These are phyloP conservation scores for Archips xylosteana DNA, from an alignment of 2,888 invertebrate species.

Conservation along the genomic window DNA sequence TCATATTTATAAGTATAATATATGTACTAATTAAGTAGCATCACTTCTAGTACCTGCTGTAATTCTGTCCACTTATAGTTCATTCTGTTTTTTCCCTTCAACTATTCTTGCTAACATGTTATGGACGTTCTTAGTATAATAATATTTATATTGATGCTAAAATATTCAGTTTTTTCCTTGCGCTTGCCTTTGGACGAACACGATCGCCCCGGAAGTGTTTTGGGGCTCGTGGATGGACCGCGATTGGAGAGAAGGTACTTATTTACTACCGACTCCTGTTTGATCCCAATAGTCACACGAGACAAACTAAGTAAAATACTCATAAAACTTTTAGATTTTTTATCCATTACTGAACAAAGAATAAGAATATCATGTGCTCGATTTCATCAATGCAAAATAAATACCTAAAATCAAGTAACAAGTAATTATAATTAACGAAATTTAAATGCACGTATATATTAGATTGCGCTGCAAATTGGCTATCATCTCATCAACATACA, in stretches of 20 bases:
- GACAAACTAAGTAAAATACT: background rate
- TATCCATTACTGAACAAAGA: background rate
- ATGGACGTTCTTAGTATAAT: background rate
- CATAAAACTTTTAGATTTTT: background rate
- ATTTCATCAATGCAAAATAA: too few relatives aligned
- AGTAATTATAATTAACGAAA: background rate
- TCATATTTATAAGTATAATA: background rate
- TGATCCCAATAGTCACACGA: background rate
- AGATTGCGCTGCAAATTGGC: background rate
- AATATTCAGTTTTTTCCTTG: slow-evolving; percentile 29
- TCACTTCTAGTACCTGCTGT: too few relatives aligned
- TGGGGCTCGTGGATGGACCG: slow-evolving; percentile 23
- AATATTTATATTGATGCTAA: slow-evolving; percentile 8
- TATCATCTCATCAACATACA: slow-evolving; percentile 13
- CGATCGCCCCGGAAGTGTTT: slow-evolving; percentile 18
- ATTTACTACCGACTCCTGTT: slow-evolving; percentile 15
- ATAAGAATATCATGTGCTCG: too few relatives aligned
- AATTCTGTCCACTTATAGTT: too few relatives aligned
- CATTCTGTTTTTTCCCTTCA: too few relatives aligned
- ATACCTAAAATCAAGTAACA: too few relatives aligned
- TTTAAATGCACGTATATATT: background rate
- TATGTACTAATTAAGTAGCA: too few relatives aligned
- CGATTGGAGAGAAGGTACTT: slow-evolving; percentile 30
- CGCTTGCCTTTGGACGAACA: slow-evolving; percentile 35
- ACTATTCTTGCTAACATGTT: too few relatives aligned